A percentile compares a stretch with the other conserved stretches of the same genome.
These are phyloP conservation scores for Polydrusus cervinus DNA, from an alignment of 2,888 invertebrate species.

Conservation along the genomic window DNA sequence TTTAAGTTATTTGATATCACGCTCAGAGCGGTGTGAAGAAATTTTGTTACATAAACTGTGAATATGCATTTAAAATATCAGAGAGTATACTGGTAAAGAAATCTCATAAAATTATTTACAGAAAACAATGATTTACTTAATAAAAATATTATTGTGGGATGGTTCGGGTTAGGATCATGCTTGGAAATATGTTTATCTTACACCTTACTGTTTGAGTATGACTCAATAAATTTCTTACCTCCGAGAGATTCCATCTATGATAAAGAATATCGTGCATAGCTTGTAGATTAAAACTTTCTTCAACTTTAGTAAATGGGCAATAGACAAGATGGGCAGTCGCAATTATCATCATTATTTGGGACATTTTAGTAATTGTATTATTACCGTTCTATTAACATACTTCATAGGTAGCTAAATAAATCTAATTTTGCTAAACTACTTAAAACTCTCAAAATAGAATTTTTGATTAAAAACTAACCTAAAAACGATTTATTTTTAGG, in stretches of 20 bases:
- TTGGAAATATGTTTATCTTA: too few relatives aligned
- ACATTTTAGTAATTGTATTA: constrained; percentile 73
- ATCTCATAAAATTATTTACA: too few relatives aligned
- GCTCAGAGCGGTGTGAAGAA: too few relatives aligned
- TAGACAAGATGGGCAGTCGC: constrained; percentile 86
- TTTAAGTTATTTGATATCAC: too few relatives aligned
- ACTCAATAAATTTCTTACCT: constrained; percentile 75
- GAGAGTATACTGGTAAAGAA: too few relatives aligned
- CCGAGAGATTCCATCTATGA: constrained; percentile 86
- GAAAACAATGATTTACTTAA: too few relatives aligned
- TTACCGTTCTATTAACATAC: constrained; percentile 47
- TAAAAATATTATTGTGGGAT: too few relatives aligned
- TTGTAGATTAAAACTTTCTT: constrained; percentile 99
- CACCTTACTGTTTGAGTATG: too few relatives aligned
- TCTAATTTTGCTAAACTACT: neutral
- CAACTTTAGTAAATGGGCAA: constrained; percentile 98
- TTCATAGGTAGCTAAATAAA: constrained; percentile 24
- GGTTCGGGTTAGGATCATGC: too few relatives aligned
- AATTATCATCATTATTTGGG: constrained; percentile 82
- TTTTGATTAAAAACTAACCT: constrained; percentile 17
- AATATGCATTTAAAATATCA: too few relatives aligned
- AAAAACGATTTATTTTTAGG: constrained; percentile 7
- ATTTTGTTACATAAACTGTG: too few relatives aligned
- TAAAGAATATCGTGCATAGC: constrained; percentile 98
- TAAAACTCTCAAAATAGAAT: constrained; percentile 24